phyloP scores from a whole-genome alignment of 1,140 invertebrate genomes.

The Mya arenaria region DNA sequence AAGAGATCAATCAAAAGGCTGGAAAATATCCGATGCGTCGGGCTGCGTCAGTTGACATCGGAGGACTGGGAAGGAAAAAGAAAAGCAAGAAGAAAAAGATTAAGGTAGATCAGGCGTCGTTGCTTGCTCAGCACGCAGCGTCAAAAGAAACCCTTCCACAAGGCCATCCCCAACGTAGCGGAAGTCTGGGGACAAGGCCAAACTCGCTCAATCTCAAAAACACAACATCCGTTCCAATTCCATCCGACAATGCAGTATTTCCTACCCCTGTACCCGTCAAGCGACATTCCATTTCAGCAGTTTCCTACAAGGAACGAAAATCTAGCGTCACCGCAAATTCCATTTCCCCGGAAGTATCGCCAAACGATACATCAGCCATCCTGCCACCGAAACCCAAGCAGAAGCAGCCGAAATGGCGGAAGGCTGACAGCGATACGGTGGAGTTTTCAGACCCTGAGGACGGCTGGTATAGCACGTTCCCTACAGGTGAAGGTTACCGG shows the following conservation, averaged over 20 bases:
- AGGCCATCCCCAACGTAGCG: slow-evolving; percentile 15
- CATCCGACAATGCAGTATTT: slow-evolving; percentile 23
- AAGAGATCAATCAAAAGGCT: too few species aligned
- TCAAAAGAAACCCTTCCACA: neutral
- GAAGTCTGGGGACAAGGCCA: slow-evolving; percentile 25
- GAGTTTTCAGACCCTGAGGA: slow-evolving; percentile 50
- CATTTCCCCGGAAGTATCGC: slow-evolving; percentile 15
- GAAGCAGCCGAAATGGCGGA: neutral
- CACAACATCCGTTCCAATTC: neutral
- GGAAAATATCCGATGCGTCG: too few species aligned
- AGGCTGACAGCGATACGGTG: slow-evolving; percentile 27
- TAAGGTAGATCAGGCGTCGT: slow-evolving; percentile 21
- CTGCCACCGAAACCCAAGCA: slow-evolving; percentile 17
- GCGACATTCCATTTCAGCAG: slow-evolving; percentile 32
- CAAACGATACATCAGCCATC: slow-evolving; percentile 40
- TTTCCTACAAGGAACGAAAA: neutral
- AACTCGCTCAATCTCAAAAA: slow-evolving; percentile 35
- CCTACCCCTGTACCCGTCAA: slow-evolving; percentile 47
- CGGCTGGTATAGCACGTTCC: slow-evolving; percentile 22
- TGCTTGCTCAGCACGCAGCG: slow-evolving; percentile 13
- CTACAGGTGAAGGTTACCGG: slow-evolving; percentile 30
- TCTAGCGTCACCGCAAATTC: slow-evolving; percentile 23
- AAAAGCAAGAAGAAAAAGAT: slow-evolving; percentile 48
- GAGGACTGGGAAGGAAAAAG: slow-evolving; percentile 44
- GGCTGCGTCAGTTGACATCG: slow-evolving; percentile 52